Conservation (phyloP, 2,797 vertebrate species). For the Sus cebifrons region DNA sequence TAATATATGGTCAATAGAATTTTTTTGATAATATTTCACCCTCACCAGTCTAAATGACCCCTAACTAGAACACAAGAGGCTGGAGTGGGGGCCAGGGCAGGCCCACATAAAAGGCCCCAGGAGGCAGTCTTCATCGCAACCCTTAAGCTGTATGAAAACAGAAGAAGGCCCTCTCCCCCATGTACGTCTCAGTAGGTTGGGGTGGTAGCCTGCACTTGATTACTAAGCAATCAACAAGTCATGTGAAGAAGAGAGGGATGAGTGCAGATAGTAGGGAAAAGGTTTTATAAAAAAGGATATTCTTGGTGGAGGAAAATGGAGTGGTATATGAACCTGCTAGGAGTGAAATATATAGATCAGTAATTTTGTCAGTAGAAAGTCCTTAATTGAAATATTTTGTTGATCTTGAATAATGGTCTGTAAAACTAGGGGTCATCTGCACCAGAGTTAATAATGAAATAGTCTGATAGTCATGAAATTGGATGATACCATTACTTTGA, state of each 20-base stretch:
- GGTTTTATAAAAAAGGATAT: conserved; percentile 17
- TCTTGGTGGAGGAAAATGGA: conserved; percentile 12
- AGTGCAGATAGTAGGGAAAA: neutral
- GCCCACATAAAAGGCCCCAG: neutral
- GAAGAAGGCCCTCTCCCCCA: conserved; percentile 3
- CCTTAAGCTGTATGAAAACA: neutral
- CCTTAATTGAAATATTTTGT: conserved; percentile 23
- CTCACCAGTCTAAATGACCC: conserved; percentile 2
- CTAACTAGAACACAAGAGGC: neutral
- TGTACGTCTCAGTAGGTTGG: neutral
- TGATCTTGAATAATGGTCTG: neutral
- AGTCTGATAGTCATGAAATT: conserved; percentile 20
- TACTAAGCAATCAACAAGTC: neutral
- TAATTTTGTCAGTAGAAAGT: neutral
- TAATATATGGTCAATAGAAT: neutral
- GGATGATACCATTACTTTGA: neutral
- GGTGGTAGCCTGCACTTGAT: neutral
- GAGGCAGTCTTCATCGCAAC: neutral
- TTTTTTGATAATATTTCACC: conserved; percentile 45
- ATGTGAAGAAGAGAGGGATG: neutral
- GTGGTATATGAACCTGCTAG: neutral
- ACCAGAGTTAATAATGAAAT: conserved; percentile 47
- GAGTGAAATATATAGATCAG: neutral
- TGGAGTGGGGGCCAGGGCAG: neutral
- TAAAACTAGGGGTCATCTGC: neutral